phyloP scores from a whole-genome alignment of 2,113 vertebrate species.

The Chelonoidis abingdonii region DNA sequence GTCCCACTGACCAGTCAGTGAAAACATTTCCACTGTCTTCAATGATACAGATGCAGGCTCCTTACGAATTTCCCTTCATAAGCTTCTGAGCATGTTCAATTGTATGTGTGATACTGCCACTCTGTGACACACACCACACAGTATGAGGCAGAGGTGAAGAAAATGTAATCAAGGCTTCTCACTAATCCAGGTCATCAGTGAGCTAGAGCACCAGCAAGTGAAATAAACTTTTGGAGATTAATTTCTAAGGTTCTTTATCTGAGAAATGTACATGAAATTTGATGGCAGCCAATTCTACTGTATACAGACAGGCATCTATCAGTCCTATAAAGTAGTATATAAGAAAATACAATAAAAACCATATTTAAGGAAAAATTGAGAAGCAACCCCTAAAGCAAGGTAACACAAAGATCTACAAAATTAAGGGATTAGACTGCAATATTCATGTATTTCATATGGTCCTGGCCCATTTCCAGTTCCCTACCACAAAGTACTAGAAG shows the following conservation, averaged over 20 bases:
- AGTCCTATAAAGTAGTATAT: too few relatives aligned
- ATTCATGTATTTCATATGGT: neutral
- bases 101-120: neutral
- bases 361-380: neutral
- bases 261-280: too few relatives aligned
- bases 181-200: too few relatives aligned
- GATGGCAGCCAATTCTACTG: too few relatives aligned
- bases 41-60: neutral
- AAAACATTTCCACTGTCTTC: neutral
- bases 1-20: neutral
- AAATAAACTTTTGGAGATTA: too few relatives aligned
- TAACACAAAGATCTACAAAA: neutral
- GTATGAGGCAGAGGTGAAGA: too few relatives aligned
- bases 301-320: too few relatives aligned
- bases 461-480: neutral
- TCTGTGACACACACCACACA: neutral
- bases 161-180: too few relatives aligned
- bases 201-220: too few relatives aligned
- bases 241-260: too few relatives aligned
- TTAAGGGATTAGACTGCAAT: fast-evolving
- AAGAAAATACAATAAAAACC: too few relatives aligned
- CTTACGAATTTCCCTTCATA: neutral
- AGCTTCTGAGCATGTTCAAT: neutral
- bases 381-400: neutral
- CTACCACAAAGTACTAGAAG: neutral